These are phyloP conservation scores for Brachyhypopomus gauderio DNA, from an alignment of 2,113 vertebrate genomes.

Conservation along the genomic window DNA sequence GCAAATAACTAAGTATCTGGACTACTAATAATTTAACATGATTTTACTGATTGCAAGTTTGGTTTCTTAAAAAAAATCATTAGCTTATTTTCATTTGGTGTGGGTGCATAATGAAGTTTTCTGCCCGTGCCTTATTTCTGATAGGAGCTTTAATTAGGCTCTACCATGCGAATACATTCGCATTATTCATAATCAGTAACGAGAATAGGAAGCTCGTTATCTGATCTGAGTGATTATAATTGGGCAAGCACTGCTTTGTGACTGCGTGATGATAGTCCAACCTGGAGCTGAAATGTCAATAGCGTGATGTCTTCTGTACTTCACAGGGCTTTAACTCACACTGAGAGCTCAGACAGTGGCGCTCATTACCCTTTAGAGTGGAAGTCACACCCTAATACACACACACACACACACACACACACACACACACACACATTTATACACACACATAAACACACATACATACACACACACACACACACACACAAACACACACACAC, in stretches of 20 bases:
- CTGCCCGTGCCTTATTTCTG: not conserved
- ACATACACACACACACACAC: not conserved
- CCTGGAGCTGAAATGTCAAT: constrained; percentile 41
- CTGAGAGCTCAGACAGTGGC: constrained; percentile 9
- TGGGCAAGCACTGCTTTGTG: constrained; percentile 31
- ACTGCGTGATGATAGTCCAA: constrained; percentile 35
- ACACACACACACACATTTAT: not conserved
- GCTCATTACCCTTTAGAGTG: constrained; percentile 45
- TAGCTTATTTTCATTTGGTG: not conserved
- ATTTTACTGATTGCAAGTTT: not conserved
- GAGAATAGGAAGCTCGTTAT: constrained; percentile 35
- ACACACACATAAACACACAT: not conserved
- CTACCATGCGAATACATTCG: constrained; percentile 7
- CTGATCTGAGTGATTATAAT: constrained; percentile 35
- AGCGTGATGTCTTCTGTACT: constrained; percentile 17
- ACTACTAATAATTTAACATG: not conserved
- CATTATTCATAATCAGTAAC: constrained; percentile 34
- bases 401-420: constrained; percentile 17
- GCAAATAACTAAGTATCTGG: not conserved
- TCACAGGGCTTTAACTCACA: constrained; percentile 9
- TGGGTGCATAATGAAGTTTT: not conserved
- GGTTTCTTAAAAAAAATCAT: not conserved
- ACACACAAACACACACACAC: constrained; percentile 1
- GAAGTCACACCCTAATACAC: constrained; percentile 25
- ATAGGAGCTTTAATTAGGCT: constrained; percentile 16